Evolutionary conservation across 30 jellyfish, hydroid and myxozoan genomes (phyloP).

Genomic region (Mastigias papua): DNA sequence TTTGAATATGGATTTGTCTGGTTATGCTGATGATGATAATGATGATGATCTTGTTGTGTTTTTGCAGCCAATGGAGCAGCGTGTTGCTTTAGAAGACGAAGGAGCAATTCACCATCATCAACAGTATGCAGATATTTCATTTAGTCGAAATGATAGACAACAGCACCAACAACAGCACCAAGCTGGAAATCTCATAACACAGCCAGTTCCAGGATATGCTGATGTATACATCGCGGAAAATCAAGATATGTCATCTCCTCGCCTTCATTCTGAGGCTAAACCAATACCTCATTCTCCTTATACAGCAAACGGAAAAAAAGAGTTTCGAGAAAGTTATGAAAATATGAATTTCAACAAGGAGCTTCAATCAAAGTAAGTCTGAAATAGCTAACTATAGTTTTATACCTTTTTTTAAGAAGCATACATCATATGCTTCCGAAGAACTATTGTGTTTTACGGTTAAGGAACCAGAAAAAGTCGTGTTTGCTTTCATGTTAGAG

Average conservation of each 20-base stretch:
- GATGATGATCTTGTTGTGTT: background rate
- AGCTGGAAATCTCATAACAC: slow-evolving; percentile 11
- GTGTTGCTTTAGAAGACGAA: background rate
- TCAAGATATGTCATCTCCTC: slow-evolving; percentile 4
- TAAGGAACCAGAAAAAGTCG: no score
- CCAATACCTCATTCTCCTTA: slow-evolving; percentile 20
- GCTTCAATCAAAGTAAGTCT: slow-evolving; percentile 29
- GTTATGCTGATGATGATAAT: slow-evolving; percentile 5
- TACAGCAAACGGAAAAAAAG: slow-evolving; percentile 2
- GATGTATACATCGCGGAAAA: slow-evolving; percentile 63
- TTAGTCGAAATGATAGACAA: background rate
- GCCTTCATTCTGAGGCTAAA: slow-evolving; percentile 52
- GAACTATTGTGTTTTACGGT: no score
- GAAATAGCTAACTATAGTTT: background rate
- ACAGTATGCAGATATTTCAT: slow-evolving; percentile 6
- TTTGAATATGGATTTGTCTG: no score
- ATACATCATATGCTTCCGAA: no score
- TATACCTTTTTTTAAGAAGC: background rate
- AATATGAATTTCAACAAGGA: slow-evolving; percentile 53
- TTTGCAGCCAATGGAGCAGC: background rate
- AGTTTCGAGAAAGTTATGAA: slow-evolving; percentile 39
- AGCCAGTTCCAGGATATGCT: slow-evolving; percentile 19
- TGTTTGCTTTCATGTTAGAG: no score
- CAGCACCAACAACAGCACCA: no score
- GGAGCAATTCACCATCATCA: background rate